A percentile compares a stretch with the other conserved stretches of the same genome.
Conservation (phyloP, 2,888 invertebrate species). For the Rhyacophila evoluta region DNA sequence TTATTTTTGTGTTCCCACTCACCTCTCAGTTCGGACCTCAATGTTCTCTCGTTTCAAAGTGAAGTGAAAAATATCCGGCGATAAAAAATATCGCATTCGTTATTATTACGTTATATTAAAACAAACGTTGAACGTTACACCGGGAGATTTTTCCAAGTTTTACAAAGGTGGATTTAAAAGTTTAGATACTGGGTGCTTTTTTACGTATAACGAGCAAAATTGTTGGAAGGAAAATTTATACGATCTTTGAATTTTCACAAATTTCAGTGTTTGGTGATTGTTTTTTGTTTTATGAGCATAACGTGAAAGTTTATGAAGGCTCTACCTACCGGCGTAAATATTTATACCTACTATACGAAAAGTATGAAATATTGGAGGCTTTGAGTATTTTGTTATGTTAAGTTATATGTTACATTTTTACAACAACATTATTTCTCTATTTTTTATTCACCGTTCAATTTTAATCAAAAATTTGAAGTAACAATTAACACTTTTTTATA, state of each 20-base stretch:
- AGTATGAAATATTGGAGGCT: too few species aligned
- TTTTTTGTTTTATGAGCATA: constrained; percentile 11
- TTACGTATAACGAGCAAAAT: not conserved
- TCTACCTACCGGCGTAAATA: not conserved
- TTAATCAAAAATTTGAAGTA: too few species aligned
- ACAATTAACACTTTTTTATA: too few species aligned
- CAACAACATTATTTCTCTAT: too few species aligned
- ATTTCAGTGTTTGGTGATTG: constrained; percentile 19
- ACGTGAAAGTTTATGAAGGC: not conserved
- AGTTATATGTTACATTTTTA: too few species aligned
- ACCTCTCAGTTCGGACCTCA: not conserved
- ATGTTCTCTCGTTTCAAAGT: constrained; percentile 6
- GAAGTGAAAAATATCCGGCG: not conserved
- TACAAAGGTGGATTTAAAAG: constrained; percentile 22
- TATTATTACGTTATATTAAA: constrained; percentile 24
- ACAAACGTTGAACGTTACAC: constrained; percentile 15
- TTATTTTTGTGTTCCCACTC: not conserved
- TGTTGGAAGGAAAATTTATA: constrained; percentile 20
- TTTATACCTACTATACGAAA: not conserved
- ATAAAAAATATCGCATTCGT: constrained; percentile 22
- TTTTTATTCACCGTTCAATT: too few species aligned
- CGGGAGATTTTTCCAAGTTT: constrained; percentile 17
- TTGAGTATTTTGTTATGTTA: too few species aligned
- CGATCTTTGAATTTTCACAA: constrained; percentile 24
- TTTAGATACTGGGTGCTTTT: not conserved